These are phyloP conservation scores for Ormyrus pomaceus DNA, from an alignment of 2,888 invertebrate genomes.

Conservation along the genomic window DNA sequence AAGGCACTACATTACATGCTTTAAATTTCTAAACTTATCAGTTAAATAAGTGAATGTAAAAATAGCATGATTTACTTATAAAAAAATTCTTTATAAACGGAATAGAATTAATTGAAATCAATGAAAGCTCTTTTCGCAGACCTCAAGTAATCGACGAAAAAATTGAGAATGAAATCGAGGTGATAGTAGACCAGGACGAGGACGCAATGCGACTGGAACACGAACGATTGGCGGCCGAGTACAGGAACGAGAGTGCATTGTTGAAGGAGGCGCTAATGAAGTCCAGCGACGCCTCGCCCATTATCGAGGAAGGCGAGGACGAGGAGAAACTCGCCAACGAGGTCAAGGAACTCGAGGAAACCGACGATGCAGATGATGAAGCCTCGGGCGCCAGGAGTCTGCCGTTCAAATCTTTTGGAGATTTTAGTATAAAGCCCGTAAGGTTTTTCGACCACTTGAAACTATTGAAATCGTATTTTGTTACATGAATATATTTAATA, in stretches of 20 bases:
- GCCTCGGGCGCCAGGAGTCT: neutral
- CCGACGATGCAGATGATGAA: neutral
- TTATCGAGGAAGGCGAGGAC: slow-evolving; percentile 39
- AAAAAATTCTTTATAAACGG: too few relatives aligned
- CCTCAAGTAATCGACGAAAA: slow-evolving; percentile 14
- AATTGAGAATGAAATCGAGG: slow-evolving; percentile 20
- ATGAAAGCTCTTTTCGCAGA: too few relatives aligned
- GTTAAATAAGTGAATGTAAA: too few relatives aligned
- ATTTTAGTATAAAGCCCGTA: slow-evolving; percentile 40
- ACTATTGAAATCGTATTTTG: too few relatives aligned
- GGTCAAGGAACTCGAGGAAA: slow-evolving; percentile 1
- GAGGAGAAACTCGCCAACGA: neutral
- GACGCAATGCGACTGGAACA: slow-evolving; percentile 65
- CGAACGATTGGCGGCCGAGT: slow-evolving; percentile 70
- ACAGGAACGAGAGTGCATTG: slow-evolving; percentile 70
- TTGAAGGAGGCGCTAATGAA: slow-evolving; percentile 70
- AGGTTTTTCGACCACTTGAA: slow-evolving; percentile 2
- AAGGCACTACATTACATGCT: too few relatives aligned
- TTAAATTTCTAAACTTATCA: too few relatives aligned
- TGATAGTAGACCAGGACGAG: slow-evolving; percentile 27
- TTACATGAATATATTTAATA: too few relatives aligned
- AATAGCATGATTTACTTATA: too few relatives aligned
- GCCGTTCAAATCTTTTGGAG: neutral
- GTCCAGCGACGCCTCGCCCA: slow-evolving; percentile 53
- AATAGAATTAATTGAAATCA: too few relatives aligned